Evolutionary conservation across 2,797 vertebrate species (phyloP), one percentile per base, ranked within the genome.

Genomic region (Protonibea diacanthus): DNA sequence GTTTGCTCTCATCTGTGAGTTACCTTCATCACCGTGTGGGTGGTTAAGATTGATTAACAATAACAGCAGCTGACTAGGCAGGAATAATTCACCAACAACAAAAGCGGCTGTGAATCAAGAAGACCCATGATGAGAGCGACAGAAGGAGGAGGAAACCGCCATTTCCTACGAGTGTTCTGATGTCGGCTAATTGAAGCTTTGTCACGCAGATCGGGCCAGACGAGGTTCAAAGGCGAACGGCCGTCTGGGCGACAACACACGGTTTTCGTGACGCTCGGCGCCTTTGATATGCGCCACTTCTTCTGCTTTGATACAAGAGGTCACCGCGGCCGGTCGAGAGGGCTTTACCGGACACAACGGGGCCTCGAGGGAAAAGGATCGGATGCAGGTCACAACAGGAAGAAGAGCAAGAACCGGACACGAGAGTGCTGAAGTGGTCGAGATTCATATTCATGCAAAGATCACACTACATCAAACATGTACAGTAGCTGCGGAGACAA

Each of bases 281-380:
- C 84, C 95, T 99, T 99, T 98, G 97, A 98, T 97, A 96, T 95
- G 84, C 51, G 73, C 90, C 86, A 82, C 94, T 96, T 92, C 92
- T 82, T 84, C 90, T 89, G 93, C 96, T 97, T 97, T 98, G 96
- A 98, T 96, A 94, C 91, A 83, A 94, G 92, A 95, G 95, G 94
- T 95, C 90, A 78, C 69, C 44, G 64, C 66, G n/a, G 21, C 27
- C 2, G 51, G 80, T 87, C 8, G 8, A 91, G 89, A 65, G 89
- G 82, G 78, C 70, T 86, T 84, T 8, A 25, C 49, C 4, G 66
- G 84, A 78, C 76, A 71, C 73, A 45, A 60, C 66, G 0, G 33
- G 76, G 70, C 55, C 49, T 56, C 69, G 18, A 29, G 72, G 59
- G 60, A 9, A 38, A 52, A 75, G 66, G n/a, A 58, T 48, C 7